A percentile compares a stretch with the other conserved stretches of the same genome.
Conservation (phyloP, 2,113 vertebrate species). For the Mugil cephalus region DNA sequence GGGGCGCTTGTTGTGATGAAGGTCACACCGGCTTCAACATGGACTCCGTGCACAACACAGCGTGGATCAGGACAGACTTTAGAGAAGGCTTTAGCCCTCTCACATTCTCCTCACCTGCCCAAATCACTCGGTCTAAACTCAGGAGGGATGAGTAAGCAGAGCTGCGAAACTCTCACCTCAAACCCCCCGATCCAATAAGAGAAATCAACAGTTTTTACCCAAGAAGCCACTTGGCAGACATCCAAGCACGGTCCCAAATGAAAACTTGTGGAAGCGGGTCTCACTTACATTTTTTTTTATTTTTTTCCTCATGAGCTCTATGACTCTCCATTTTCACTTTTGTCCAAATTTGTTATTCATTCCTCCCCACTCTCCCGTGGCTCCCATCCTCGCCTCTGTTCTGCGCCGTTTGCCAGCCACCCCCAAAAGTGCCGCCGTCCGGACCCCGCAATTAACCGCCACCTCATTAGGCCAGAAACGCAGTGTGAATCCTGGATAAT, state of each 20-base stretch:
- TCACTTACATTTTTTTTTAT: not conserved
- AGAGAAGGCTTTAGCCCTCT: conserved; percentile 42
- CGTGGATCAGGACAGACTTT: conserved; percentile 48
- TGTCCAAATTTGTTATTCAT: conserved; percentile 35
- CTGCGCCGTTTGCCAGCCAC: conserved; percentile 30
- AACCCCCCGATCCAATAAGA: conserved; percentile 47
- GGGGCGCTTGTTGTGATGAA: conserved; percentile 41
- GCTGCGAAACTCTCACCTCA: conserved; percentile 5
- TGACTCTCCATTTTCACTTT: conserved; percentile 26
- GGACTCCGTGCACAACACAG: conserved; percentile 24
- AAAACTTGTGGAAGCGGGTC: conserved; percentile 8
- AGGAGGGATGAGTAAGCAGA: conserved; percentile 36
- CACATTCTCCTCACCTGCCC: conserved; percentile 45
- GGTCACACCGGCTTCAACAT: conserved; percentile 42
- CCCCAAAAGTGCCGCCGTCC: conserved; percentile 47
- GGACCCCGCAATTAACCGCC: conserved; percentile 61
- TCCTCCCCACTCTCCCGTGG: conserved; percentile 22
- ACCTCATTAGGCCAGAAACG: conserved; percentile 71
- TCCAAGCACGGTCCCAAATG: conserved; percentile 7
- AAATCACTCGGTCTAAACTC: conserved; percentile 43
- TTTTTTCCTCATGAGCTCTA: conserved; percentile 4
- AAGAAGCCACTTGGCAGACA: conserved; percentile 11
- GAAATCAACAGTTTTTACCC: conserved; percentile 40
- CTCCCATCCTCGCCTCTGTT: conserved; percentile 13
- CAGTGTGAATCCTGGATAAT: conserved; percentile 67